Conservation (phyloP, 2,113 vertebrate species). For the Rana temporaria region DNA sequence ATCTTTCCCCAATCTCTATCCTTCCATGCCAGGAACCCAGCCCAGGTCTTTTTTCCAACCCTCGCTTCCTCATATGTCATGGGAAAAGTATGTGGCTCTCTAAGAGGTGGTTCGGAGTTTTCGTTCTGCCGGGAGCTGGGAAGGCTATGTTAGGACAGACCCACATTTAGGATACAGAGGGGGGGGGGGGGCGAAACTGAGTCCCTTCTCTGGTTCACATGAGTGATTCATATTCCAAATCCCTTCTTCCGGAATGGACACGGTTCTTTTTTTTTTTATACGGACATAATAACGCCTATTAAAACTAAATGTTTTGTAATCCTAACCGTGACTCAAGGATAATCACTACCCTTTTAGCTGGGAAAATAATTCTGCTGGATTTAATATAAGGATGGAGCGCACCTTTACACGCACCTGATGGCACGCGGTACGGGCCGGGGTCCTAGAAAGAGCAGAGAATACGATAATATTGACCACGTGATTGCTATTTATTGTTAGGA, state of each 20-base stretch:
- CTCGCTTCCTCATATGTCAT: slow-evolving; percentile 68
- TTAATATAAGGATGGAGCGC: not conserved
- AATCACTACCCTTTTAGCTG: not conserved
- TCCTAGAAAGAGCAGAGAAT: too few species aligned
- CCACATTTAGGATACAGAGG: slow-evolving; percentile 50
- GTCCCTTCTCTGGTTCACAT: slow-evolving; percentile 47
- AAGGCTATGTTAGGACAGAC: slow-evolving; percentile 56
- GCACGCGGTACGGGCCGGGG: not conserved
- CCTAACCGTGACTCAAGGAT: not conserved
- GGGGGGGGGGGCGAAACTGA: slow-evolving; percentile 42
- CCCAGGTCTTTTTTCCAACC: slow-evolving; percentile 68
- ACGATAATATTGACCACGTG: too few species aligned
- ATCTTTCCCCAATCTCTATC: slow-evolving; percentile 40
- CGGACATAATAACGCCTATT: slow-evolving; percentile 14
- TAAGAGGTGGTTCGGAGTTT: slow-evolving; percentile 69
- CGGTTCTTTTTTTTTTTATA: slow-evolving; percentile 35
- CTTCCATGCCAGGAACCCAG: slow-evolving; percentile 58
- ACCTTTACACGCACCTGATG: not conserved
- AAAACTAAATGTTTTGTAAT: slow-evolving; percentile 16
- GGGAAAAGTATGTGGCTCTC: slow-evolving; percentile 69
- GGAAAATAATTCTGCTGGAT: not conserved
- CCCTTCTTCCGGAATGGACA: slow-evolving; percentile 47
- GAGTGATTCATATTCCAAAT: slow-evolving; percentile 51
- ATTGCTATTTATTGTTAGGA: too few species aligned
- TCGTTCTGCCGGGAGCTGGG: slow-evolving; percentile 56